Base-by-base conservation (phyloP, 2,113 vertebrate species). In the Pygoscelis adeliae region DNA sequence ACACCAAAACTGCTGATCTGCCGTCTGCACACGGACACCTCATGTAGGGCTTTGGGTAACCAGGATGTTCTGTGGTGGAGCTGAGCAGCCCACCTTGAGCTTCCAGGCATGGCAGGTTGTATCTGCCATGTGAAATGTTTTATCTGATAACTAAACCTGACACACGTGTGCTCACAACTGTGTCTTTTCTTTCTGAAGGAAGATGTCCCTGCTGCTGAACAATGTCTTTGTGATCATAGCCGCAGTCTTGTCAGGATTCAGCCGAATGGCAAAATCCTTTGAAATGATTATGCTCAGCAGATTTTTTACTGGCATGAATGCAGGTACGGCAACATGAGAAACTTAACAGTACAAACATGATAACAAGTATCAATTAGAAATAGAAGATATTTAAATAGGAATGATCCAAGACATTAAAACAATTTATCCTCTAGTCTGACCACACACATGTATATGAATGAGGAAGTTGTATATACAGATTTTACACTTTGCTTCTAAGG, bases 201-300 rank as follows among this genome's bases (percentile, higher is more conserved):
- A 99, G 97, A 99, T 98, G 94, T 99, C 99, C 46, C 95, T 99
- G 94, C 96, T 99, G 95, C 46, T 99, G 94, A 99, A 99, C 98
- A 99, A 99, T 10, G 5, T 96, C 52, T 99, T 99, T 56, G 98
- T 99, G 78, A 96, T 99, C 94, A 49, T 95, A 1, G 98, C 99
- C 2, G 98, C 99, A 1, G 18, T 98, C n/a, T 32, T 99, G 61
- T 98, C 98, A 18, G 97, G 99, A 44, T 98, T 97, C 27, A 99
- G 99, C 87, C 92, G 95, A 87, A 95, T 93, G 73, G 98, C 98
- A 19, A 98, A 95, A 58, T 99, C 99, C 78, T 99, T 99, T 84
- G 99, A 99, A 92, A 99, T 99, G 99, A 98, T 99, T 49, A 97
- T 99, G 65, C 96, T 99, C 44, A 98, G 99, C 73, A 98, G 99